These are phyloP conservation scores for Buceros bicornis DNA, from an alignment of 2,797 vertebrate genomes.

Conservation along the genomic window DNA sequence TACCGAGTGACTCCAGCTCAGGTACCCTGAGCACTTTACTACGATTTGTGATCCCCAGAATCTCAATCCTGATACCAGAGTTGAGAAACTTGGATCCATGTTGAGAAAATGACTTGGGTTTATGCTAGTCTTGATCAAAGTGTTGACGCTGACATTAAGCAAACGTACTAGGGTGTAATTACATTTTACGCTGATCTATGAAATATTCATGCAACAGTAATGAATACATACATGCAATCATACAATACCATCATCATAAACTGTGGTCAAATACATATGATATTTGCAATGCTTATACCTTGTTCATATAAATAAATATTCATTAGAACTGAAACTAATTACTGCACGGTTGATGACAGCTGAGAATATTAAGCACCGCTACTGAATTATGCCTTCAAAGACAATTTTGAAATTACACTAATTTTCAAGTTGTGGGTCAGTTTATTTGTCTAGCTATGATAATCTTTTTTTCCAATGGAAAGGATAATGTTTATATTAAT, in stretches of 20 bases:
- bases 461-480: constrained; percentile 45
- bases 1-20: neutral
- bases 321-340: constrained; percentile 49
- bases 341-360: neutral
- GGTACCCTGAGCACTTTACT: neutral
- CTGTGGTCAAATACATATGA: constrained; percentile 45
- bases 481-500: constrained; percentile 53
- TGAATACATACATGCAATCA: constrained; percentile 48
- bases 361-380: constrained; percentile 38
- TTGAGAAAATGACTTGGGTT: constrained; percentile 17
- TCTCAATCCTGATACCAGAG: neutral
- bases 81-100: neutral
- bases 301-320: constrained; percentile 65
- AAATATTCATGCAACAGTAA: constrained; percentile 71
- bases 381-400: constrained; percentile 40
- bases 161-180: constrained; percentile 55
- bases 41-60: neutral
- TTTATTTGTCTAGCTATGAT: constrained; percentile 56
- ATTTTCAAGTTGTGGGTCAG: constrained; percentile 36
- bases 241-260: constrained; percentile 62
- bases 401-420: constrained; percentile 22
- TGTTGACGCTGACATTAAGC: constrained; percentile 45
- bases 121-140: constrained; percentile 23
- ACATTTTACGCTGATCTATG: constrained; percentile 48
- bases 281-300: constrained; percentile 64